These are phyloP conservation scores for Rhadinocentrus ornatus DNA, from an alignment of 2,797 vertebrate genomes.

Conservation along the genomic window DNA sequence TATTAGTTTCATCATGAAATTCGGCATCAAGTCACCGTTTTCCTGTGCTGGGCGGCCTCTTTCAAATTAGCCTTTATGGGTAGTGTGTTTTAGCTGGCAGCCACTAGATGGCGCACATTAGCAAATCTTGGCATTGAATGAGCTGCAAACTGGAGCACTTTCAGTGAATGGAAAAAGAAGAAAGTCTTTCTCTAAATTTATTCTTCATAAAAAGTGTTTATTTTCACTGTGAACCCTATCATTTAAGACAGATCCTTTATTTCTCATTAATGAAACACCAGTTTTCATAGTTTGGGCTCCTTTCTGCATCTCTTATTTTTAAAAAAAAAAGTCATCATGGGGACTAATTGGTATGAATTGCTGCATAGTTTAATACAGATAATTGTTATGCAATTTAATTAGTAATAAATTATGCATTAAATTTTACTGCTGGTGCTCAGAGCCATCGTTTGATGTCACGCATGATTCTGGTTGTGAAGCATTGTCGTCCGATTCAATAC, in stretches of 20 bases:
- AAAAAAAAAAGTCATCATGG: neutral
- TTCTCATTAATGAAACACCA: constrained; percentile 1
- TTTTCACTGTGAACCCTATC: neutral
- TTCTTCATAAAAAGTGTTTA: constrained; percentile 2
- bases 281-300: neutral
- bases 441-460: neutral
- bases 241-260: neutral
- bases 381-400: neutral
- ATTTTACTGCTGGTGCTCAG: neutral
- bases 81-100: constrained; percentile 10
- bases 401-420: neutral
- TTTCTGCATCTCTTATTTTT: neutral
- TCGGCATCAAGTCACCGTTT: neutral
- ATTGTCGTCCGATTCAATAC: neutral
- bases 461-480: neutral
- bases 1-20: neutral
- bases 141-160: neutral
- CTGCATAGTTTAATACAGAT: neutral
- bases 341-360: neutral
- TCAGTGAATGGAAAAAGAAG: neutral
- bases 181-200: neutral
- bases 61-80: neutral
- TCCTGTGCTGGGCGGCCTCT: too few relatives aligned
- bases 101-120: constrained; percentile 72
- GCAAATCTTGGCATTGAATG: constrained; percentile 23